Percentiles rank a stretch among this genome's conserved stretches.
These are phyloP conservation scores for Zosterops lateralis DNA, from an alignment of 2,113 vertebrate species.

Conservation along the genomic window DNA sequence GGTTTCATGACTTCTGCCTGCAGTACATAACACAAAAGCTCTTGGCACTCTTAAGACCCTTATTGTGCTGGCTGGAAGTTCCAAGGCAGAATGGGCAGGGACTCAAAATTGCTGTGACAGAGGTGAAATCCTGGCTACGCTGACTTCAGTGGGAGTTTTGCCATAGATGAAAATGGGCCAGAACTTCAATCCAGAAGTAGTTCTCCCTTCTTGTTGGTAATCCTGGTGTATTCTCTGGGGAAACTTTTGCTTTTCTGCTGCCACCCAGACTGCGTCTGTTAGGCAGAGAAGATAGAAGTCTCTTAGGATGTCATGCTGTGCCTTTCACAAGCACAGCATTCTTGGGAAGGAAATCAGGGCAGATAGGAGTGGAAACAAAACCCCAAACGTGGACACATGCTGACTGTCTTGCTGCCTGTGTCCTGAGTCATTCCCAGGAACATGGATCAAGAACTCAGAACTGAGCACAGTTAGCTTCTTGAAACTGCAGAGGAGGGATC, in stretches of 20 bases:
- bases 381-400: not conserved
- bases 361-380: not conserved
- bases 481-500: not conserved
- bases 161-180: not conserved
- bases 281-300: not conserved
- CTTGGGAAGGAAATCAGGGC: not conserved
- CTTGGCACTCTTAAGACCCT: not conserved
- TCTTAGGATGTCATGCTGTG: not conserved
- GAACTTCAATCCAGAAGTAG: not conserved
- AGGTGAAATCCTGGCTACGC: not conserved
- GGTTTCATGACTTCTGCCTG: not conserved
- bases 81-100: not conserved
- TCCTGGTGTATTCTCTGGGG: not conserved
- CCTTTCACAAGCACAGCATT: not conserved
- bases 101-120: not conserved
- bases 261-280: not conserved
- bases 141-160: conserved; percentile 3
- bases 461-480: not conserved
- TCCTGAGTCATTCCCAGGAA: not conserved
- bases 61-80: not conserved
- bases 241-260: not conserved
- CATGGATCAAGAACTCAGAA: not conserved
- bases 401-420: not conserved
- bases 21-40: not conserved
- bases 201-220: not conserved